Base-by-base conservation (phyloP, 2,797 vertebrate species). In the Centropyge bicolor region DNA sequence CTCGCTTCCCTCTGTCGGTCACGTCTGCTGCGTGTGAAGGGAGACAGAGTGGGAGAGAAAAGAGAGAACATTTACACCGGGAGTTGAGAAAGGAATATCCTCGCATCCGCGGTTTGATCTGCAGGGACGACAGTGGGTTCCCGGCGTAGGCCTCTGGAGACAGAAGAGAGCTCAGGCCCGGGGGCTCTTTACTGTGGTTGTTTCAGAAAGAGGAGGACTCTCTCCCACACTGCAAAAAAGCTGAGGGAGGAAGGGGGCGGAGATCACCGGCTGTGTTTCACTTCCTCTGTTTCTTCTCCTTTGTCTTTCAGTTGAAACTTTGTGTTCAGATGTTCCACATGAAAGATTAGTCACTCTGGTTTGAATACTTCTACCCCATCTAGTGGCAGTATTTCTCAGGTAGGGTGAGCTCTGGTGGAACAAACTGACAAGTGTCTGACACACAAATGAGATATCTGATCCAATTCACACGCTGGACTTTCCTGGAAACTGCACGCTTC, bases 291-390 rank as follows among this genome's bases (percentile, higher is more conserved):
- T 36, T 36, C 38, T 46, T 24, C 35, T 40, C 45, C 6, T 56
- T 55, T 36, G n/a, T 20, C 48, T 61, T 61, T 79, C 6, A 70
- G 13, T 35, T 60, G 27, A 24, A 43, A 40, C 35, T 14, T 67
- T 71, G 51, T 48, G 9, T 13, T 57, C 24, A 61, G 48, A 46
- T 54, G 74, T 59, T 68, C 6, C 16, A 69, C 43, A 71, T 71
- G 19, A 69, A 70, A 62, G 67, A 74, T 76, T 3, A 36, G 24
- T 74, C 57, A 45, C 56, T 72, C 60, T 24, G 51, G 46, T 71
- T 49, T 80, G 80, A 57, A 82, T 81, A 70, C 88, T 88, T 91
- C 68, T 52, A 76, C 92, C 64, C 94, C 94, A 93, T 91, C 93
- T 93, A 90, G 93, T 95, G 94, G 92, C 68, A 76, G 59, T 24